A percentile compares a stretch with the other conserved stretches of the same genome.
These are phyloP conservation scores for Parnassius apollo DNA, from an alignment of 2,888 invertebrate genomes.

Conservation along the genomic window DNA sequence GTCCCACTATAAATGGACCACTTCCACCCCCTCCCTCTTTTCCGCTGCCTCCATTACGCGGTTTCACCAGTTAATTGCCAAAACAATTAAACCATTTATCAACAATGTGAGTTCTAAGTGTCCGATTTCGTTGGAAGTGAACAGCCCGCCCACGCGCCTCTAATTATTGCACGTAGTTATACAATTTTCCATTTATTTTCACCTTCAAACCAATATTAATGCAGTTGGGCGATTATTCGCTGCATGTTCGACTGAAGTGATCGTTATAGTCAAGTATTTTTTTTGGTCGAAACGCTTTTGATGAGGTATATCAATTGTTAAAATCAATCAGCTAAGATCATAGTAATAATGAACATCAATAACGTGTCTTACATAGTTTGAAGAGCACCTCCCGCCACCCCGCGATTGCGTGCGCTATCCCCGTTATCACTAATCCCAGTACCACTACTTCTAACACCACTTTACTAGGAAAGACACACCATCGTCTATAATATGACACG, in stretches of 20 bases:
- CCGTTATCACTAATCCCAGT: no score
- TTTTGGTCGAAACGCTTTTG: no score
- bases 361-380: no score
- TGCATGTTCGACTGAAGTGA: background rate
- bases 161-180: conserved; percentile 45
- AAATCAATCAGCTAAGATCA: no score
- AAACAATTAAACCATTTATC: conserved; percentile 70
- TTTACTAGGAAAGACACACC: no score
- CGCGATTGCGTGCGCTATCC: no score
- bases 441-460: no score
- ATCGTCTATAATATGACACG: no score
- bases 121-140: conserved; percentile 44
- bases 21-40: conserved; percentile 32
- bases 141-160: conserved; percentile 39
- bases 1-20: conserved; percentile 31
- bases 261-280: background rate
- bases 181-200: conserved; percentile 42
- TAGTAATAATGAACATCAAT: no score
- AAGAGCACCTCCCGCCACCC: no score
- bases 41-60: conserved; percentile 21
- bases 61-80: conserved; percentile 56
- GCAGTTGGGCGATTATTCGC: background rate
- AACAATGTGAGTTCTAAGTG: conserved; percentile 52
- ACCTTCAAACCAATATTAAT: conserved; percentile 32
- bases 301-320: no score